Conservation (phyloP, 2,797 vertebrate genomes). For the Rhabdophis nuchalis region DNA sequence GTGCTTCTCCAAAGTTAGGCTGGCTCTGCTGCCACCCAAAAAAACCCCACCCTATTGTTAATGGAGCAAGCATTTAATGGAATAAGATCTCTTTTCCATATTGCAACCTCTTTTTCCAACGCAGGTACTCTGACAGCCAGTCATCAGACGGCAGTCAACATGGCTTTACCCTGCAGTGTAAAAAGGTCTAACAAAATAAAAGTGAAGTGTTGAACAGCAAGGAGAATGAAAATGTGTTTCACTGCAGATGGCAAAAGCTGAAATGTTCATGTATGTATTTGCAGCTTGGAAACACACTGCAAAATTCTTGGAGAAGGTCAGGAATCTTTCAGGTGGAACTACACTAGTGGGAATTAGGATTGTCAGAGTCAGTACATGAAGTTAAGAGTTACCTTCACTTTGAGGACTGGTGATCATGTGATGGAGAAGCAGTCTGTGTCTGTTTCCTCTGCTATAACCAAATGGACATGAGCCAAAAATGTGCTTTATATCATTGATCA, state of each 20-base stretch:
- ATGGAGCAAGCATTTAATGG: neutral
- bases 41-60: neutral
- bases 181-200: neutral
- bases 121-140: neutral
- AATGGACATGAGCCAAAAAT: neutral
- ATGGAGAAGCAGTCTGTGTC: neutral
- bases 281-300: neutral
- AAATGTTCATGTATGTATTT: neutral
- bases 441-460: neutral
- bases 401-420: neutral
- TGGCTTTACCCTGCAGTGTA: neutral
- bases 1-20: neutral
- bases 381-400: neutral
- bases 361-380: neutral
- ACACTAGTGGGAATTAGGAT: neutral
- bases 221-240: conserved; percentile 31
- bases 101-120: neutral
- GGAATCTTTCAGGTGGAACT: neutral
- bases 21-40: neutral
- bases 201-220: neutral
- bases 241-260: neutral
- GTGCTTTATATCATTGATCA: neutral
- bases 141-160: neutral
- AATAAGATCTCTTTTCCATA: neutral
- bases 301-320: neutral